Conservation (phyloP, 2,113 vertebrate species). For the Heterocephalus glaber region DNA sequence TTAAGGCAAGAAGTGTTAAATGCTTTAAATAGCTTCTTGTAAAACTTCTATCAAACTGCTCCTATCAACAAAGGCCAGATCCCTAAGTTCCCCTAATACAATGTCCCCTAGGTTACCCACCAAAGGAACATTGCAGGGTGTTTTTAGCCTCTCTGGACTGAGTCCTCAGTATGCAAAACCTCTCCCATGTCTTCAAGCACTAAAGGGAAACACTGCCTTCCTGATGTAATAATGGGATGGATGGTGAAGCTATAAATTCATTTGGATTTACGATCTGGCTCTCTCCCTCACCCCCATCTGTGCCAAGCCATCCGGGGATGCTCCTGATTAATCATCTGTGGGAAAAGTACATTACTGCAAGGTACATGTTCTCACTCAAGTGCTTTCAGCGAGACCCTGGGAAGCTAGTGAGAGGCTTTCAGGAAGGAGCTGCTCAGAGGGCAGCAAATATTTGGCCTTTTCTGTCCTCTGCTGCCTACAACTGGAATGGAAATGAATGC, state of each 20-base stretch:
- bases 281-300: conserved; percentile 71
- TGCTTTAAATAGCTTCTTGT: neutral
- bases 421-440: neutral
- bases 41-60: neutral
- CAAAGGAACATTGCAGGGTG: neutral
- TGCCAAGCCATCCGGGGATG: conserved; percentile 67
- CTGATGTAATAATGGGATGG: conserved; percentile 69
- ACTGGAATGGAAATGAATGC: neutral
- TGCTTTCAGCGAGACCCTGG: conserved; percentile 61
- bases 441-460: conserved; percentile 11
- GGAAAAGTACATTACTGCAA: conserved; percentile 70
- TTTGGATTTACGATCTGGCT: conserved; percentile 76
- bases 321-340: conserved; percentile 77
- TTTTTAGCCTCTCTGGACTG: neutral
- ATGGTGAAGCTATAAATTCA: conserved; percentile 68
- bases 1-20: neutral
- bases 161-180: conserved; percentile 46
- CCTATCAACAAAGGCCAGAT: neutral
- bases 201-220: conserved; percentile 71
- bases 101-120: neutral
- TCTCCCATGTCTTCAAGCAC: conserved; percentile 48
- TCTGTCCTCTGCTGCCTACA: neutral
- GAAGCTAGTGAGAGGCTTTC: neutral
- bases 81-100: neutral
- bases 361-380: conserved; percentile 68